Base-by-base conservation (phyloP, 2,888 invertebrate species). In the Clunio marinus region DNA sequence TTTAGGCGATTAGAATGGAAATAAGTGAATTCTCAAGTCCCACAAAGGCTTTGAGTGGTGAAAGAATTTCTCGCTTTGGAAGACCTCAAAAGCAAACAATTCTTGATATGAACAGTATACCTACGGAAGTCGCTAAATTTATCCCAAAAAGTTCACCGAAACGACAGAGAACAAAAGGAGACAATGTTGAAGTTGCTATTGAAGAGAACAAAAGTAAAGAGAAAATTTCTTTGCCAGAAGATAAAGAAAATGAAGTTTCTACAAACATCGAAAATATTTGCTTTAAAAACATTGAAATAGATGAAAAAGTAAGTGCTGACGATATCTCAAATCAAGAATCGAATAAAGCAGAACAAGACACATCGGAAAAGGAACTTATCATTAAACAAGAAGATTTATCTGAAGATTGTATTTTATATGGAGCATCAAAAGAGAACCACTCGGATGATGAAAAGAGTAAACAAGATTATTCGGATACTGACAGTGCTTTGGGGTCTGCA, bases 401-500 rank as follows among this genome's bases (percentile, higher is more conserved):
- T n/a, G 4, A 41, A 41, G 41, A 4, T 41, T 32, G 32, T 7
- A 5, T 41, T 41, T 41, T 15, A 5, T 3, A 41, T 3, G 15
- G 3, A 13, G 17, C 51, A 51, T 13, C 51, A 41, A 41, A 22
- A 27, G 57, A 25, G 7, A 25, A 5, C 57, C 2, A 13, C 4
- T 24, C 17, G 13, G 57, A 13, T 22, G 27, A 27, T 3, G 57
- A 27, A 27, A 57, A 57, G 25, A 20, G 13, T 13, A 15, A 32
- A n/a, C 32, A 25, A 5, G 63, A 27, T 10, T 1, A 46, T 8
- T 63, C 63, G 27, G 63, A 63, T 15, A 63, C 63, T 5, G 63
- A 63, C 27, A 63, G 63, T 45, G 63, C 63, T 27, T 46, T 63
- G 3, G 41, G 63, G 8, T 63, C 63, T 3, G 41, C 41, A n/a